Evolutionary conservation across 1,140 invertebrate species (phyloP).

Genomic region (Rhagoletis pomonella): DNA sequence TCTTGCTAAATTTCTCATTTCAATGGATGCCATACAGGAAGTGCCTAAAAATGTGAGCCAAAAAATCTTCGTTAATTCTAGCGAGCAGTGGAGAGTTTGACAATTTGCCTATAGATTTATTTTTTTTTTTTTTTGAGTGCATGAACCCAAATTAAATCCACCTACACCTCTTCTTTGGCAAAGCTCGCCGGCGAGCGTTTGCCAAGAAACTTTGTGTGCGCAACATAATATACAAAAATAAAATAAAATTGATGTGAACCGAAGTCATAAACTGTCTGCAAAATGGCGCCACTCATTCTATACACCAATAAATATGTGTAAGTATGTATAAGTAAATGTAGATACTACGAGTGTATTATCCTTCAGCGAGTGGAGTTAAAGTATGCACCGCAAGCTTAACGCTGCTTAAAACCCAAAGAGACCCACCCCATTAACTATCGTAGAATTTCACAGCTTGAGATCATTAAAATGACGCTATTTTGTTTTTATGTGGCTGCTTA

Average conservation of each 20-base stretch:
- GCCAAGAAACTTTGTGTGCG: neutral
- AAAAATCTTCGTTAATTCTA: neutral
- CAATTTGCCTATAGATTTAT: conserved; percentile 3
- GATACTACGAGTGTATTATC: neutral
- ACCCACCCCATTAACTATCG: neutral
- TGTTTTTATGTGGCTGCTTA: conserved; percentile 30
- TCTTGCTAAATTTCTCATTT: conserved; percentile 10
- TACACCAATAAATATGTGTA: neutral
- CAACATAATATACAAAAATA: conserved; percentile 4
- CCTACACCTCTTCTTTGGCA: neutral
- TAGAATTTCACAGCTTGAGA: conserved; percentile 28
- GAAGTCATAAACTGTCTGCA: conserved; percentile 48
- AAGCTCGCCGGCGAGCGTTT: neutral
- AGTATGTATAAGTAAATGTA: neutral
- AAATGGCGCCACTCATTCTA: conserved; percentile 44
- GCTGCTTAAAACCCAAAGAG: neutral
- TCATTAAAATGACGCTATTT: conserved; percentile 51
- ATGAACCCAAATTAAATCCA: conserved; percentile 30
- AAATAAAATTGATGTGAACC: conserved; percentile 47
- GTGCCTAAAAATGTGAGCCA: neutral
- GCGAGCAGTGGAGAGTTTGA: neutral
- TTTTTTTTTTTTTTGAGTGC: neutral
- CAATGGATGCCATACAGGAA: neutral
- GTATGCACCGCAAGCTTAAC: neutral
- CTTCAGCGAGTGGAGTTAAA: neutral